Evolutionary conservation across 2,888 invertebrate species (phyloP), one percentile per base, ranked within the genome.

Genomic region (Beris chalybata): DNA sequence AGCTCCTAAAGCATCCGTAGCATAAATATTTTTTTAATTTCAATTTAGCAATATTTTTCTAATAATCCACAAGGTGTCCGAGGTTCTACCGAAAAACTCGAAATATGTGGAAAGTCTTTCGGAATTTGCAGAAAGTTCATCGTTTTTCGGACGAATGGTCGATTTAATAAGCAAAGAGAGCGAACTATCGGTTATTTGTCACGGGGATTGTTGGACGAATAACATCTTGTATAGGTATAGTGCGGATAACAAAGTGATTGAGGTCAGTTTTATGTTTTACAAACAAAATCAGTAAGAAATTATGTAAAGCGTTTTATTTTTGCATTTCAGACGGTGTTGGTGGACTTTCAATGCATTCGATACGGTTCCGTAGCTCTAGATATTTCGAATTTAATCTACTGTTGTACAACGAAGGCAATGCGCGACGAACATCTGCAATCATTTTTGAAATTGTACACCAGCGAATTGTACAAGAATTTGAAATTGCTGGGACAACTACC

Each of bases 151-250:
- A 6, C 84, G 83, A 32, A 89, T 90, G 89, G 83, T 88, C 66
- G 83, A 86, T 31, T 76, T 88, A 72, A 87, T 87, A 0, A 82
- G 84, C 3, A 83, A 86, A 0, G 83, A 83, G 71, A 87, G 89
- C 48, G 86, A 87, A 0, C 75, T 89, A 52, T 87, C 88, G 0
- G 88, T 89, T 3, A 87, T 90, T 71, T 86, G 88, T 64, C 90
- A 90, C 72, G 90, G 90, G 0, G 90, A 90, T 72, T 89, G 89
- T 74, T 90, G 89, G 89, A 89, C 88, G 0, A 90, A 90, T 73
- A 90, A 90, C 76, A 84, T 90, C 73, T 76, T 89, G 29, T 89
- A 89, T 74, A 82, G 84, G 70, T 86, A 87, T 70, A 79, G 82
- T 5, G 79, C 81, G 65, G 72, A 75, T 44, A 83, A 82, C 0